These are phyloP conservation scores for Resseliella maxima DNA, from an alignment of 2,888 invertebrate genomes.

Conservation along the genomic window DNA sequence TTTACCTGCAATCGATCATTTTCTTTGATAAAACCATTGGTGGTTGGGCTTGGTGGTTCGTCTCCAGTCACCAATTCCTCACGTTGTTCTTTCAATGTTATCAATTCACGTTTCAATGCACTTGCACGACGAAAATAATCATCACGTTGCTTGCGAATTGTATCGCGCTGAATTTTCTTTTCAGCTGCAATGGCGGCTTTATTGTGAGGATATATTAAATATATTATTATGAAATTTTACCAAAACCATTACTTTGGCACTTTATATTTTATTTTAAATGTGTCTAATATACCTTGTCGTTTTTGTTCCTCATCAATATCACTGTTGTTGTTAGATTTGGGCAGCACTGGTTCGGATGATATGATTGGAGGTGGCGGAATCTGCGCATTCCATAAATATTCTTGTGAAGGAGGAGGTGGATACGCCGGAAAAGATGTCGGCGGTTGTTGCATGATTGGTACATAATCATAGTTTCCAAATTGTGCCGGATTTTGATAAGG, in stretches of 20 bases:
- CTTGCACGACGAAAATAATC: conserved; percentile 82
- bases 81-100: conserved; percentile 81
- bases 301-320: conserved; percentile 61
- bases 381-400: conserved; percentile 6
- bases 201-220: no score
- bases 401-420: neutral
- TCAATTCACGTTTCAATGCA: conserved; percentile 80
- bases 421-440: conserved; percentile 18
- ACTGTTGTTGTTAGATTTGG: conserved; percentile 47
- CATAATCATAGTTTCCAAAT: conserved; percentile 41
- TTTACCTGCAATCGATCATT: conserved; percentile 87
- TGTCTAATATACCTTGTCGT: conserved; percentile 65
- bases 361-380: conserved; percentile 50
- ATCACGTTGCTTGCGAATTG: conserved; percentile 81
- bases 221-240: no score
- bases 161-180: conserved; percentile 84
- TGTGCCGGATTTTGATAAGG: neutral
- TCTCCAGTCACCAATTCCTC: conserved; percentile 77
- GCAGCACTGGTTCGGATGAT: neutral
- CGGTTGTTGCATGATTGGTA: neutral
- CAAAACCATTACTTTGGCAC: no score
- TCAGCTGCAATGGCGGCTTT: conserved; percentile 80
- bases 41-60: conserved; percentile 79
- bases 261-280: no score
- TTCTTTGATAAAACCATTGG: conserved; percentile 82